Percentiles rank a stretch among this genome's conserved stretches.
phyloP scores from a whole-genome alignment of 2,113 vertebrate species.

The Mesoclemmys tuberculata region DNA sequence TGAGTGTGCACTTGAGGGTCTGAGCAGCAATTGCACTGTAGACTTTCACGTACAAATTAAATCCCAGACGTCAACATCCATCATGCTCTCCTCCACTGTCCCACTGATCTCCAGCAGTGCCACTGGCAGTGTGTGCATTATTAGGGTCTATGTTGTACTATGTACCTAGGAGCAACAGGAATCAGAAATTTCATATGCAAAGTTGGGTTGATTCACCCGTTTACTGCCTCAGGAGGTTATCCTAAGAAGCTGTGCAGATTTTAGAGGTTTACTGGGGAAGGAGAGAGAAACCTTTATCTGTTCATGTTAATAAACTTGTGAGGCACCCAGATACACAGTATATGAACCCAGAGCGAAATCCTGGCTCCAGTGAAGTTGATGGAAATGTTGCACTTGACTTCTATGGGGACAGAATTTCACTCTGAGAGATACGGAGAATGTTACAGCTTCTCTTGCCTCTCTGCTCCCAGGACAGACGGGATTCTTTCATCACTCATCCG shows the following conservation, averaged over 20 bases:
- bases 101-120: not conserved
- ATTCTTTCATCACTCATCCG: conserved; percentile 92
- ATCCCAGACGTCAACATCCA: conserved; percentile 1
- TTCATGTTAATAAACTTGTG: not conserved
- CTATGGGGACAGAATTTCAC: not conserved
- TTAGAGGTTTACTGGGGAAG: not conserved
- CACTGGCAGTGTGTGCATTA: not conserved
- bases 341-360: not conserved
- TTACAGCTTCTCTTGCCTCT: not conserved
- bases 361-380: not conserved
- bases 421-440: not conserved
- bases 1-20: not conserved
- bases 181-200: not conserved
- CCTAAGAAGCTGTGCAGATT: not conserved
- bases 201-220: not conserved
- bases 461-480: conserved; percentile 88
- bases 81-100: not conserved
- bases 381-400: not conserved
- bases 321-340: not conserved
- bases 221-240: not conserved
- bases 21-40: not conserved
- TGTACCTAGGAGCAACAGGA: not conserved
- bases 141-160: not conserved
- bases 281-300: not conserved
- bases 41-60: not conserved